phyloP scores from a whole-genome alignment of 2,888 invertebrate genomes.

The Plagodis dolabraria region DNA sequence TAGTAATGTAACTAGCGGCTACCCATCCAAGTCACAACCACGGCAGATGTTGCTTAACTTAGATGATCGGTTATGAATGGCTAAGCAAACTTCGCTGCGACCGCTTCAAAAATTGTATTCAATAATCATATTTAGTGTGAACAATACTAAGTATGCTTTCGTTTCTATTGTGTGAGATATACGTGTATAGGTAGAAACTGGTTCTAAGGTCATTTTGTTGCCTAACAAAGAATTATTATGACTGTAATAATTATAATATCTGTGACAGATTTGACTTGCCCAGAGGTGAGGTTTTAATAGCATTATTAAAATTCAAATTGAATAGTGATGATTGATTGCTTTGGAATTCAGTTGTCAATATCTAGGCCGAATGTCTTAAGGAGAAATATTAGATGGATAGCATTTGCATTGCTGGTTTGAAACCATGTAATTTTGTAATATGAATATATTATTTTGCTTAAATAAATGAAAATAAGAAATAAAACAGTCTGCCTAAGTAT shows the following conservation, averaged over 20 bases:
- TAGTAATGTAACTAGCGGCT: no score
- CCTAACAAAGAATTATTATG: constrained; percentile 28
- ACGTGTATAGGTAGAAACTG: constrained; percentile 1
- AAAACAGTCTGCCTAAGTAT: no score
- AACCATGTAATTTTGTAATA: no score
- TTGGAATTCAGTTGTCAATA: constrained; percentile 38
- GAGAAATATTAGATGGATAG: background rate
- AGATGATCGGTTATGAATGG: no score
- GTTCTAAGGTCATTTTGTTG: constrained; percentile 29
- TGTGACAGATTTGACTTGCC: constrained; percentile 56
- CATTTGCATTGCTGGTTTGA: no score
- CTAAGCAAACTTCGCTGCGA: no score
- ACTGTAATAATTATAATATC: constrained; percentile 58
- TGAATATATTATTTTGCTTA: no score
- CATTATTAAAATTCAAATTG: constrained; percentile 52
- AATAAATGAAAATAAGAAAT: no score
- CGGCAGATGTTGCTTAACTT: no score
- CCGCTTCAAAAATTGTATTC: constrained; percentile 56
- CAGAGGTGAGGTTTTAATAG: constrained; percentile 51
- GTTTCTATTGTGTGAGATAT: constrained; percentile 6
- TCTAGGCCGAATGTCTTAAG: constrained; percentile 12
- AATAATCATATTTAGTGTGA: constrained; percentile 45
- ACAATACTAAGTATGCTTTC: constrained; percentile 22
- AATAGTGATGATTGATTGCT: constrained; percentile 48
- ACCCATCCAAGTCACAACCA: no score